Base-by-base conservation (phyloP, 92 coral and sea anemone genomes). In the Hydrozoanthus gracilis region DNA sequence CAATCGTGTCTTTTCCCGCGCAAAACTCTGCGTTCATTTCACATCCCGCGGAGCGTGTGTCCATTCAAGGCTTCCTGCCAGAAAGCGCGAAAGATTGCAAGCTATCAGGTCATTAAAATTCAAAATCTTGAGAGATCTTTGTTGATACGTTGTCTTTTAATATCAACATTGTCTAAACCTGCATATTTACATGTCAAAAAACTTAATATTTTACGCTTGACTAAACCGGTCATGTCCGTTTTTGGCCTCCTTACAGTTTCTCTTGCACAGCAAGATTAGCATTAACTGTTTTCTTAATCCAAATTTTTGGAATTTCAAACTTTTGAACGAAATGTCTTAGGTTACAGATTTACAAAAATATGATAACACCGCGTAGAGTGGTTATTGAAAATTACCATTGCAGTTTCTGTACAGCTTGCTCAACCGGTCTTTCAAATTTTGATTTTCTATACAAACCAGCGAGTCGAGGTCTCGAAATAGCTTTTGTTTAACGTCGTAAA, bases 321-420 rank as follows among this genome's bases (percentile, higher is more conserved):
- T 55, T 77, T 39, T n/a, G 69, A 77, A 8, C 16, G 65, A 77
- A 11, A 10, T 58, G 74, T 64, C 85, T 80, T 64, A 64, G 85
- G 85, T 80, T 80, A 80, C 61, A 35, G 85, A 48, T 65, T 80
- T 80, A 80, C 85, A 80, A 80, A 80, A 80, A 80, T 80, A 80
- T 64, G 85, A 80, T 80, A 80, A 64, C 66, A 80, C 66, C 62
- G 47, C 18, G 61, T 80, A 15, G 64, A 64, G 74, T 64, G 85
- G 85, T 56, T 35, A 47, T 27, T 2, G 5, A 35, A 47, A 65
- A 80, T 80, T 80, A 80, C 73, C 74, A 80, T 80, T 80, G 48
- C 62, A 47, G 61, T 65, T 80, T 65, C 62, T 80, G 74, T 80
- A 80, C 85, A 80, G 11, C 66, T 48, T 12, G 64, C 39, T 76